phyloP scores from a whole-genome alignment of 2,113 vertebrate genomes.

The Ageneiosus marmoratus region DNA sequence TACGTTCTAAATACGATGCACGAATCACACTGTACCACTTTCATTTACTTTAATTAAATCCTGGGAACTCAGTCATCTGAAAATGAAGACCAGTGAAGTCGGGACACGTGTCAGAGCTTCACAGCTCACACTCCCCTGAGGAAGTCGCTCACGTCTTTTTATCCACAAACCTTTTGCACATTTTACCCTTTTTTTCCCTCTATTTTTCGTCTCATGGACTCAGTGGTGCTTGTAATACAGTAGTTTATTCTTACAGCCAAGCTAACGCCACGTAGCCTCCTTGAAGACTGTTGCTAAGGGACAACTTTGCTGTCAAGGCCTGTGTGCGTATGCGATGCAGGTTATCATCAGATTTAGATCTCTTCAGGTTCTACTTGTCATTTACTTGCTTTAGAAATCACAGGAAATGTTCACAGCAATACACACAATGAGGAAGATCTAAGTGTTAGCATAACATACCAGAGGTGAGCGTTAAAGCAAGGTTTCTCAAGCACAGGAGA shows the following conservation, averaged over 20 bases:
- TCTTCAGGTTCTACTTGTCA: background rate
- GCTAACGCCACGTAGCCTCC: conserved; percentile 21
- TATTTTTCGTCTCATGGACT: conserved; percentile 15
- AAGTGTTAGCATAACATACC: background rate
- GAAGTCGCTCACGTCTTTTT: background rate
- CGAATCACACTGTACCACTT: background rate
- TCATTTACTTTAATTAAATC: conserved; percentile 29
- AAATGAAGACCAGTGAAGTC: conserved; percentile 16
- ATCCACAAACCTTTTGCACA: conserved; percentile 8
- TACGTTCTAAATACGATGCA: background rate
- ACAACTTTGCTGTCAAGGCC: conserved; percentile 30
- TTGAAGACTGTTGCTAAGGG: conserved; percentile 42
- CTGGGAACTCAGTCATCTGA: conserved; percentile 10
- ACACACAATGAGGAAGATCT: too few species aligned
- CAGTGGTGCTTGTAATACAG: conserved; percentile 19
- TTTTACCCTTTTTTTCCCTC: background rate
- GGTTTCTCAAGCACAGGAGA: background rate
- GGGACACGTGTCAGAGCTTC: conserved; percentile 7
- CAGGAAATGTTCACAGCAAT: background rate
- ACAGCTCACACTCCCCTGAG: background rate
- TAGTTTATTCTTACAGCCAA: conserved; percentile 21
- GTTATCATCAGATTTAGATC: background rate
- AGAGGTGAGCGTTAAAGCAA: background rate
- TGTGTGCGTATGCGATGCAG: background rate
- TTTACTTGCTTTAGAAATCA: background rate